Evolutionary conservation across 1,140 invertebrate genomes (phyloP).

Genomic region (Metaphire vulgaris): DNA sequence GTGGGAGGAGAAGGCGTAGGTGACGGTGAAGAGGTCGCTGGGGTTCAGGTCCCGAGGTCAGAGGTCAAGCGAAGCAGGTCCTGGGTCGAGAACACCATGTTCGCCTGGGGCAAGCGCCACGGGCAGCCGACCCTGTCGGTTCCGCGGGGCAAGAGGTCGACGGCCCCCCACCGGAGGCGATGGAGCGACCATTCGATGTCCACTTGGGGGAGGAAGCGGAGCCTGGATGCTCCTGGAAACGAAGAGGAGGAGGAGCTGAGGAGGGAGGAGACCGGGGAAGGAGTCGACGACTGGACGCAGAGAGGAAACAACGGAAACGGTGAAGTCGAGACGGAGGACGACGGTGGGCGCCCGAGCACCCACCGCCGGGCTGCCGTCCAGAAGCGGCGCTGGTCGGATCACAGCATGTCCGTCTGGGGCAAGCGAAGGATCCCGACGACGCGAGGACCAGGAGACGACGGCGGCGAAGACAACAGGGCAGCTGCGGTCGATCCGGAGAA

Average conservation of each 20-base stretch:
- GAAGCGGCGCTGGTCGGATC: neutral
- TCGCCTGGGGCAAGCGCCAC: neutral
- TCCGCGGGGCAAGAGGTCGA: neutral
- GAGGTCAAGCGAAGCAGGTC: neutral
- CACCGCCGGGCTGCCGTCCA: neutral
- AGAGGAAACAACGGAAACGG: neutral
- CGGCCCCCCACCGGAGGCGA: neutral
- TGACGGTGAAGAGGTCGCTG: no score
- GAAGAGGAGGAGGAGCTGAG: neutral
- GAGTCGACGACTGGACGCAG: neutral
- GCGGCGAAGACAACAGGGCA: no score
- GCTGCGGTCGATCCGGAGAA: neutral
- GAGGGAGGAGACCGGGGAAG: neutral
- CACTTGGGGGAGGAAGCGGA: no score
- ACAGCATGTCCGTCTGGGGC: neutral
- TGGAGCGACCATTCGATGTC: neutral
- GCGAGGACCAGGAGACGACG: no score
- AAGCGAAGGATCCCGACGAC: no score
- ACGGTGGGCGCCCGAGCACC: neutral
- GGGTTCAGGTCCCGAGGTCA: no score
- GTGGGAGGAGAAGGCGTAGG: no score
- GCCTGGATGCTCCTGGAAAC: no score
- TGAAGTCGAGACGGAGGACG: neutral
- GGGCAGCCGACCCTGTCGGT: no score
- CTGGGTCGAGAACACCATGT: neutral